phyloP scores from a whole-genome alignment of 1,140 invertebrate species.

The Drosophila seguyi region DNA sequence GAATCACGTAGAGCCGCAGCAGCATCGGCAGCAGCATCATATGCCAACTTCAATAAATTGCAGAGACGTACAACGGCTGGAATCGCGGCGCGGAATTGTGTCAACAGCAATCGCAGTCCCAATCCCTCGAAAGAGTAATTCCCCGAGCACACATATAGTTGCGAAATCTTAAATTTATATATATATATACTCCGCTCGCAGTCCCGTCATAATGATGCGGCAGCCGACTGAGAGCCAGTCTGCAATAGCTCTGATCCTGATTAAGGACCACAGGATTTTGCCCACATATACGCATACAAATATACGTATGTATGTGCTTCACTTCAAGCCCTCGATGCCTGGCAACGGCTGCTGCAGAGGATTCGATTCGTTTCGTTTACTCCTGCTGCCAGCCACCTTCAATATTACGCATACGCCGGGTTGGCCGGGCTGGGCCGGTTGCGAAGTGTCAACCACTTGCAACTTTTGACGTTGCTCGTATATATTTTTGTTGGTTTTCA shows the following conservation, averaged over 20 bases:
- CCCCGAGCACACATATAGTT: conserved; percentile 12
- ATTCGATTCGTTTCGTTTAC: conserved; percentile 23
- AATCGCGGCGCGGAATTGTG: conserved; percentile 63
- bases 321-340: conserved; percentile 29
- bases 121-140: conserved; percentile 2
- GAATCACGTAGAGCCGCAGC: conserved; percentile 27
- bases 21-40: conserved; percentile 21
- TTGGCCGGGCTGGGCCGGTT: conserved; percentile 2
- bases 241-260: conserved; percentile 52
- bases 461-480: conserved; percentile 40
- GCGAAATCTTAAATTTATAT: conserved; percentile 53
- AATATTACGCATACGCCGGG: conserved; percentile 36
- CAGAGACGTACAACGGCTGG: conserved; percentile 49
- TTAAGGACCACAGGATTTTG: conserved; percentile 34
- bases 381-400: conserved; percentile 10
- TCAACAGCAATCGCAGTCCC: conserved; percentile 60
- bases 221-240: conserved; percentile 25
- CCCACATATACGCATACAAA: neutral
- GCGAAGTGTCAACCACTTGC: conserved; percentile 48
- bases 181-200: conserved; percentile 9
- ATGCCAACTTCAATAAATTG: conserved; percentile 66
- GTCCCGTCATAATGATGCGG: conserved; percentile 62
- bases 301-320: neutral
- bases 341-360: conserved; percentile 35
- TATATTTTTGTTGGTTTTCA: conserved; percentile 71